These are phyloP conservation scores for Pandemis heparana DNA, from an alignment of 2,888 invertebrate species.

Conservation along the genomic window DNA sequence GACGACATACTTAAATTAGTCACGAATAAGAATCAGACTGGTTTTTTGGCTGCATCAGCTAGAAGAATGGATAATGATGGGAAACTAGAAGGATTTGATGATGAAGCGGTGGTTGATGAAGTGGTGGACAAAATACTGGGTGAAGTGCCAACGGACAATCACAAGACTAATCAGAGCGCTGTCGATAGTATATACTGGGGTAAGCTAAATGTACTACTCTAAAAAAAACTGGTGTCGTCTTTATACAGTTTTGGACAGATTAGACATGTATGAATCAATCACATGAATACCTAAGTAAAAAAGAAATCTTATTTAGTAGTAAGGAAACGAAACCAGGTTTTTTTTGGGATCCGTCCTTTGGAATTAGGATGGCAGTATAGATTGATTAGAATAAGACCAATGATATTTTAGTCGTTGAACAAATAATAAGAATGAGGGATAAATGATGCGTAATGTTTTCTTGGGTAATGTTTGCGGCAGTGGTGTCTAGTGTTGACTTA, in stretches of 20 bases:
- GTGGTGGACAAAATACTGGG: conserved; percentile 70
- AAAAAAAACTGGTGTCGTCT: no score
- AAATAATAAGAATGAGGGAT: conserved; percentile 11
- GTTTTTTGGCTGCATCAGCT: conserved; percentile 57
- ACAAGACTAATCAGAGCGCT: conserved; percentile 55
- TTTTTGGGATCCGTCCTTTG: no score
- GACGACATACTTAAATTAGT: conserved; percentile 70
- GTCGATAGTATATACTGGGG: conserved; percentile 71
- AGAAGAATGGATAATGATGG: conserved; percentile 58
- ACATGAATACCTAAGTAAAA: no score
- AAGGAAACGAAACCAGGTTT: no score
- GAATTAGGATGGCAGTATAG: no score
- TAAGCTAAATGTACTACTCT: conserved; percentile 47
- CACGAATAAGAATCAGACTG: conserved; percentile 52
- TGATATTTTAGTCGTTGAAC: conserved; percentile 9
- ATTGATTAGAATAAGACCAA: conserved; percentile 8
- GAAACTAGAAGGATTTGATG: conserved; percentile 42
- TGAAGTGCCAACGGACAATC: conserved; percentile 63
- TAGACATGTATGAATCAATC: no score
- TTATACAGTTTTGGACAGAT: no score
- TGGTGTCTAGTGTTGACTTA: background rate
- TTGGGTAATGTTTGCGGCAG: conserved; percentile 26
- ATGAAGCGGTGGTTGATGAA: conserved; percentile 57
- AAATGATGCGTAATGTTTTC: conserved; percentile 10
- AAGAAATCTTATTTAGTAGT: no score